phyloP scores from a whole-genome alignment of 2,113 vertebrate species.

The Phycodurus eques region DNA sequence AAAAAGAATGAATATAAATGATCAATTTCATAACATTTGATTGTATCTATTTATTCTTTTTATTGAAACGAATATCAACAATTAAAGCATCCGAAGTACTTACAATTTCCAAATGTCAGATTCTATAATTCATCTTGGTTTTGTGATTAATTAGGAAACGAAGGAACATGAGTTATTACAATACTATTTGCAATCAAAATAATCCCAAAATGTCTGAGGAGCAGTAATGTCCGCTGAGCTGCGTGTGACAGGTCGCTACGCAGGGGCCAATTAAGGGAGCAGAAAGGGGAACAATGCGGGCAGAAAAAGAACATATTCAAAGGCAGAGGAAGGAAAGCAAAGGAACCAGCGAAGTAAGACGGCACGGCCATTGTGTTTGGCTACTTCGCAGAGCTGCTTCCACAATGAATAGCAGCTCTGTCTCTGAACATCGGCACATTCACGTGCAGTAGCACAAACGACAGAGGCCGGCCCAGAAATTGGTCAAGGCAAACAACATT shows the following conservation, averaged over 20 bases:
- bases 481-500: background rate
- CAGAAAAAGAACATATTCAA: constrained; percentile 80
- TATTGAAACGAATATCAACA: background rate
- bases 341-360: constrained; percentile 72
- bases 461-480: background rate
- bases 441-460: constrained; percentile 3
- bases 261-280: constrained; percentile 52
- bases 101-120: background rate
- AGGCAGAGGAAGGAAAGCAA: constrained; percentile 70
- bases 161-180: background rate
- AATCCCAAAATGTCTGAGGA: constrained; percentile 12
- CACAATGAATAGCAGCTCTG: constrained; percentile 28
- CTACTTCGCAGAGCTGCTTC: constrained; percentile 29
- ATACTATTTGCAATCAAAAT: background rate
- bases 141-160: background rate
- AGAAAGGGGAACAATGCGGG: constrained; percentile 52
- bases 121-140: background rate
- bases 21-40: too few species aligned
- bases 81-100: background rate
- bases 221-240: constrained; percentile 18
- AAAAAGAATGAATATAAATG: background rate
- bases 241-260: constrained; percentile 49
- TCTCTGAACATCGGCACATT: constrained; percentile 18
- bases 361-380: constrained; percentile 33
- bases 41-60: background rate